These are phyloP conservation scores for Pongo abelii DNA, from an alignment of 2,113 vertebrate species.

Conservation along the genomic window DNA sequence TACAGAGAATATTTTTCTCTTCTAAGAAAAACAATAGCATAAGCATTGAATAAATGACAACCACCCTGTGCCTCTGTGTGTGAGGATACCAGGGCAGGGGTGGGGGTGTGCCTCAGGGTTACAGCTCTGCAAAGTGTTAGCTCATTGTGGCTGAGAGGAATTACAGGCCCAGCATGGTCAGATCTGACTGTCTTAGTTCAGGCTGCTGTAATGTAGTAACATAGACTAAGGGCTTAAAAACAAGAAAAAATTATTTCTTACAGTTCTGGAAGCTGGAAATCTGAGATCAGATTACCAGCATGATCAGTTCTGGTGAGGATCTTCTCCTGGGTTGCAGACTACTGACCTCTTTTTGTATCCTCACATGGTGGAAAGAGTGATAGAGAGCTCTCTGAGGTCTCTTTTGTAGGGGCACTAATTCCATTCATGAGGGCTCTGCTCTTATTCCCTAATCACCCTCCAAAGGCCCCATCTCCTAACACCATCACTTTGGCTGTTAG, in stretches of 20 bases:
- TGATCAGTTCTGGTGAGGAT: background rate
- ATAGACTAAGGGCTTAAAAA: background rate
- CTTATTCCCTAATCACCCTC: background rate
- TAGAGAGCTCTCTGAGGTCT: background rate
- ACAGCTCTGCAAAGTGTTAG: background rate
- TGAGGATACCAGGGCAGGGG: background rate
- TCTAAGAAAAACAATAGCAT: background rate
- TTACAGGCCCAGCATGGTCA: background rate
- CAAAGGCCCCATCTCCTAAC: background rate
- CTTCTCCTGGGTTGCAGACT: background rate
- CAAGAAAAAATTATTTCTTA: background rate
- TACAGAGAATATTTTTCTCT: slow-evolving; percentile 30
- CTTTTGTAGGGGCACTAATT: background rate
- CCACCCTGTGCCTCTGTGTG: background rate
- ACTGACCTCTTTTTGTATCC: background rate
- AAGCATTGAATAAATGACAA: background rate
- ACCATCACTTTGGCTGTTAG: background rate
- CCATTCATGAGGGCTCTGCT: background rate
- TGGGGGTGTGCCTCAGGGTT: background rate
- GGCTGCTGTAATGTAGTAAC: background rate
- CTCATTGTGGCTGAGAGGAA: background rate
- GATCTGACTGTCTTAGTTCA: background rate
- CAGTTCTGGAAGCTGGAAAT: background rate
- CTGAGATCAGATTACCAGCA: background rate
- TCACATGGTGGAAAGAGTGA: background rate